These are phyloP conservation scores for Orthosia gracilis DNA, from an alignment of 2,888 invertebrate genomes.

Conservation along the genomic window DNA sequence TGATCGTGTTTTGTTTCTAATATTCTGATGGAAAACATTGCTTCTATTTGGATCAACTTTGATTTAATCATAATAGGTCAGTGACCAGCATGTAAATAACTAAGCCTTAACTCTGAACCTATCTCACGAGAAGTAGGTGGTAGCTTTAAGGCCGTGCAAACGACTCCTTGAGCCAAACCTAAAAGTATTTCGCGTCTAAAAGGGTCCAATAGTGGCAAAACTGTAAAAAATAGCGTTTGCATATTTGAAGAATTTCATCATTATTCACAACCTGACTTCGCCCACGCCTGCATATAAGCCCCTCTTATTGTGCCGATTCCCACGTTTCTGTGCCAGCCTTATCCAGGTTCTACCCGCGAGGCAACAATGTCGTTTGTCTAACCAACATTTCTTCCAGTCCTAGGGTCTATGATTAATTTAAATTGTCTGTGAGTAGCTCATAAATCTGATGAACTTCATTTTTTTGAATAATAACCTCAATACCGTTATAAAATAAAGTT, in stretches of 20 bases:
- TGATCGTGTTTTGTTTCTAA: slow-evolving; percentile 47
- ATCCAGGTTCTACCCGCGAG: no score
- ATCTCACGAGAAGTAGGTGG: no score
- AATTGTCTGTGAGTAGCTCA: neutral
- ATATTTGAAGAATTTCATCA: no score
- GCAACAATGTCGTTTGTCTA: no score
- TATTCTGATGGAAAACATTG: slow-evolving; percentile 32
- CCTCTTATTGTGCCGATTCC: no score
- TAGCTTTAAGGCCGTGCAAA: no score
- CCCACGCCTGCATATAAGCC: no score
- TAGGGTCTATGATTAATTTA: no score
- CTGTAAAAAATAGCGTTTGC: neutral
- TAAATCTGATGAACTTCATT: neutral
- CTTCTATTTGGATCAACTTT: slow-evolving; percentile 7
- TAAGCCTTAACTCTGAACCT: no score
- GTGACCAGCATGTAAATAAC: neutral
- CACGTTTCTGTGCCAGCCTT: no score
- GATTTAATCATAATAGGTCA: neutral
- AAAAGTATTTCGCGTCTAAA: neutral
- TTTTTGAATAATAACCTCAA: neutral
- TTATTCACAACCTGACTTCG: no score
- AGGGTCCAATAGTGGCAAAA: neutral
- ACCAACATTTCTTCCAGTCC: no score
- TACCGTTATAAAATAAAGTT: slow-evolving; percentile 38
- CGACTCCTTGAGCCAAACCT: neutral